phyloP scores from a whole-genome alignment of 2,888 invertebrate species.

The Netelia inedita region DNA sequence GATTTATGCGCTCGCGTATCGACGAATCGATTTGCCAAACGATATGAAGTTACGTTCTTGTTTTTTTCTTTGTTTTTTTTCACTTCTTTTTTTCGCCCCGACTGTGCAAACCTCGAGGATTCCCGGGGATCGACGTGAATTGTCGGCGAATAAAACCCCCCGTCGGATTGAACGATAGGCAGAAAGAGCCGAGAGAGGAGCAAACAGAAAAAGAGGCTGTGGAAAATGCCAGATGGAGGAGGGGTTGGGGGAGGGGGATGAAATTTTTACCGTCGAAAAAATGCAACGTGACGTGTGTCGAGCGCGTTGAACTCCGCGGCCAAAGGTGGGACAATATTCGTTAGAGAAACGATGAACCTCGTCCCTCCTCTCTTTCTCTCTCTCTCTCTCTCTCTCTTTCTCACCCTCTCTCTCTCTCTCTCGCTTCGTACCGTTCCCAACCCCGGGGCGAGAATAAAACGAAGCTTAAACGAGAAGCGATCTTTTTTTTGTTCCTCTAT shows the following conservation, averaged over 20 bases:
- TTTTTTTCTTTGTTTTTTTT: too few relatives aligned
- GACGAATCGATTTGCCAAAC: too few relatives aligned
- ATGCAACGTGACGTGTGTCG: constrained; percentile 11
- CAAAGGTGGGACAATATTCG: constrained; percentile 58
- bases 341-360: constrained; percentile 25
- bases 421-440: too few relatives aligned
- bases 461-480: constrained; percentile 17
- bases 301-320: constrained; percentile 28
- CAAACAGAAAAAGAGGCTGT: not conserved
- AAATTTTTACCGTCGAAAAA: too few relatives aligned
- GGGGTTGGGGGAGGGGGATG: too few relatives aligned
- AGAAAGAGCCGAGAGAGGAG: not conserved
- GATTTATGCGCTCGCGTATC: too few relatives aligned
- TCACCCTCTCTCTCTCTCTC: not conserved
- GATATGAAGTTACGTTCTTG: too few relatives aligned
- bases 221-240: not conserved
- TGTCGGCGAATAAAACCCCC: too few relatives aligned
- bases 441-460: constrained; percentile 23
- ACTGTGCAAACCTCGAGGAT: constrained; percentile 1
- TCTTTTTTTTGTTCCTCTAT: not conserved
- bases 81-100: not conserved
- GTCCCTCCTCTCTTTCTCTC: not conserved
- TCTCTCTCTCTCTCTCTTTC: not conserved
- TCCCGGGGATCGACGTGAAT: not conserved
- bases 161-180: constrained; percentile 21